These are phyloP conservation scores for Heliangelus exortis DNA, from an alignment of 2,797 vertebrate species.

Conservation along the genomic window DNA sequence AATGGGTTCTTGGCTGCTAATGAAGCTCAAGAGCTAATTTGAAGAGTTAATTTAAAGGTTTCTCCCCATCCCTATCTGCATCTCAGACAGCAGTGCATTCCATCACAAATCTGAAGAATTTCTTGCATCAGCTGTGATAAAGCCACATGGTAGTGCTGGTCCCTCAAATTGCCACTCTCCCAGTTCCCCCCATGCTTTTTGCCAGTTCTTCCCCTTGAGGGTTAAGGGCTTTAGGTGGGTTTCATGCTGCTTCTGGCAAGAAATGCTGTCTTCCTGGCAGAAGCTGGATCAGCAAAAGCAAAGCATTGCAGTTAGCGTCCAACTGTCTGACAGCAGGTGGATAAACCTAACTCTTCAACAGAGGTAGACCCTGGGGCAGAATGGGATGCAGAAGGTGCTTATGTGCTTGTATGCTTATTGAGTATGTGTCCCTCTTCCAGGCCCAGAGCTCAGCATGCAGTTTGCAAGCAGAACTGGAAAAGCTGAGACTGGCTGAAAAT, in stretches of 20 bases:
- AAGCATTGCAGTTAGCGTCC: accelerated
- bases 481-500: constrained; percentile 79
- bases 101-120: neutral
- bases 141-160: neutral
- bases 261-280: neutral
- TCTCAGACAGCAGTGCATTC: accelerated
- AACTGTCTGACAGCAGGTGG: accelerated
- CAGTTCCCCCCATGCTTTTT: neutral
- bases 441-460: constrained; percentile 81
- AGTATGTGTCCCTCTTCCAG: constrained; percentile 58
- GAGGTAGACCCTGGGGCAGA: neutral
- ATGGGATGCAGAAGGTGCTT: neutral
- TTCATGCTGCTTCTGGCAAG: neutral
- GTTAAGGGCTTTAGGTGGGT: neutral
- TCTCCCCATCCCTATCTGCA: neutral
- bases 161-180: neutral
- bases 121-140: neutral
- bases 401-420: accelerated
- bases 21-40: neutral
- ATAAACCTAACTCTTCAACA: too few relatives aligned
- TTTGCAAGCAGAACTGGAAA: constrained; percentile 89
- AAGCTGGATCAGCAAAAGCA: neutral
- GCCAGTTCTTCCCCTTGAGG: neutral
- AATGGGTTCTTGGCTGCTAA: neutral
- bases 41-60: neutral